Evolutionary conservation across 2,113 vertebrate species (phyloP), one percentile per base, ranked within the genome.

Genomic region (Pomatorhinus ruficollis): DNA sequence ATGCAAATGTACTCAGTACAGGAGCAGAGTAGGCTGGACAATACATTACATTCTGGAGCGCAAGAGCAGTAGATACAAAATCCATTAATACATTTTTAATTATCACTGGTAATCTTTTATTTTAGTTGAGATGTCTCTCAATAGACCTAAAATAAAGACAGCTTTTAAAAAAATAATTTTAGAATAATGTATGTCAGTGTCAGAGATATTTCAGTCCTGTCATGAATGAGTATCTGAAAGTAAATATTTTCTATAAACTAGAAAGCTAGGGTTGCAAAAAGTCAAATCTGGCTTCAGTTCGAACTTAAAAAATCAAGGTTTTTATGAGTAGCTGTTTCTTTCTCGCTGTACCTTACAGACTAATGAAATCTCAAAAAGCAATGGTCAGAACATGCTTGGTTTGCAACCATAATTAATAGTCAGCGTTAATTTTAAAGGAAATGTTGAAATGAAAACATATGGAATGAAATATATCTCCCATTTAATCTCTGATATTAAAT

Each of bases 401-500:
- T 91, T 83, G 50, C 47, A 86, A 16, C 15, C 6, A 0, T 50
- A 66, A n/a, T n/a, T n/a, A 40, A 22, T 47, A 76, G 25, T 15
- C 39, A 77, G 45, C 47, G 45, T 70, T 86, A 61, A 50, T 47
- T 64, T 70, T 23, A 77, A 90, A 87, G 13, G n/a, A 22, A 84
- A 31, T 84, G 12, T 69, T 86, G 59, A 88, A 56, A 88, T 64
- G 40, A 59, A 57, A 72, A 21, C 39, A 45, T 59, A 12, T 63
- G n/a, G 24, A 60, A 45, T 80, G 17, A 86, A 90, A 60, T 80
- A 33, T 19, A 85, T 42, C 70, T 90, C n/a, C 94, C 83, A 92
- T 93, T 92, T 69, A 50, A 81, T 87, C 63, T 88, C 83, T 95
- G 74, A 39, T 21, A 31, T 77, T 70, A 93, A 95, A 79, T 93